Percentiles rank a stretch among this genome's conserved stretches.
Conservation (phyloP, 2,797 vertebrate species). For the Otolemur crassicaudatus region DNA sequence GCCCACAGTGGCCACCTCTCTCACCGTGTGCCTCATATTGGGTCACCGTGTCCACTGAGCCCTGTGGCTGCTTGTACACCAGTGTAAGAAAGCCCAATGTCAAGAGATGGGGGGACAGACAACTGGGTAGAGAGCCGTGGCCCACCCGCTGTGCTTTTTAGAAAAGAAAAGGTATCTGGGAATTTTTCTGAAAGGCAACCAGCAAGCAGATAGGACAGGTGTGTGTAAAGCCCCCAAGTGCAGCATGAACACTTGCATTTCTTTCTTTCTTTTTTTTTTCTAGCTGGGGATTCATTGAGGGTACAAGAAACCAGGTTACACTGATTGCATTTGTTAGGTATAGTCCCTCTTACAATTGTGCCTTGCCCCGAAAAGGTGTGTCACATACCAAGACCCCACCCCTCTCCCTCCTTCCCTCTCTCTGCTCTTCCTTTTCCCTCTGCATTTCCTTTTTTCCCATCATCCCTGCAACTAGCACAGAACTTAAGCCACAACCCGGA, state of each 20-base stretch:
- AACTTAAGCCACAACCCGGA: background rate
- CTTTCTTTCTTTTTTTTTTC: no score
- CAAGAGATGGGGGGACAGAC: background rate
- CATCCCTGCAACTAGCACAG: background rate
- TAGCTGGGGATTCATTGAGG: no score
- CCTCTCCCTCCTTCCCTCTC: no score
- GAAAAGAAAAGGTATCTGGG: background rate
- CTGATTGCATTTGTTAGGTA: no score
- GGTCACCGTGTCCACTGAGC: background rate
- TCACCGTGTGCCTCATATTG: accelerated
- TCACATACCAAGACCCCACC: no score
- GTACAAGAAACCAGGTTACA: no score
- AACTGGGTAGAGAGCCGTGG: background rate
- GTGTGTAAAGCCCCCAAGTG: background rate
- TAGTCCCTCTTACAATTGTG: no score
- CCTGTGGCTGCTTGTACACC: background rate
- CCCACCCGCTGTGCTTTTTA: background rate
- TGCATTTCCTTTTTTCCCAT: background rate
- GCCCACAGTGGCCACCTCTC: accelerated
- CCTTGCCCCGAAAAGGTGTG: no score
- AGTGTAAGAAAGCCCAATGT: background rate
- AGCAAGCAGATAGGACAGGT: background rate
- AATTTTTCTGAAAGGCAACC: background rate
- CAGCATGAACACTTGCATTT: background rate
- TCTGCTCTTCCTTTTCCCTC: no score